Percentiles rank a stretch among this genome's conserved stretches.
These are phyloP conservation scores for Drosophila hamatofila DNA, from an alignment of 2,888 invertebrate genomes.

Conservation along the genomic window DNA sequence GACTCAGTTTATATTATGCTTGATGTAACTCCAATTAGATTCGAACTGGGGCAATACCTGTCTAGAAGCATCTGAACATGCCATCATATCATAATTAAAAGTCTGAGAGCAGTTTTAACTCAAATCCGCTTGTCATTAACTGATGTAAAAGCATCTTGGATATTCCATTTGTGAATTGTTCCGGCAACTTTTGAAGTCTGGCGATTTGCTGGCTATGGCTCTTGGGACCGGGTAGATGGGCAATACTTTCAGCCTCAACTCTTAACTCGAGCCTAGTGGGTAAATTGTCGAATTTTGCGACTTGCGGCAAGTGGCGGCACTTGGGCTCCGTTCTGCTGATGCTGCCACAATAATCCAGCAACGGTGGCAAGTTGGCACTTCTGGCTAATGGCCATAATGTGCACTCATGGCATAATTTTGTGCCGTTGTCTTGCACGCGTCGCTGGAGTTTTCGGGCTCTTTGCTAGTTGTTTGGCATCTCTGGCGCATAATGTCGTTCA, in stretches of 20 bases:
- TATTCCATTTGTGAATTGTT: conserved; percentile 2
- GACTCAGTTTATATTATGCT: neutral
- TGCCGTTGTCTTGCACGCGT: conserved; percentile 53
- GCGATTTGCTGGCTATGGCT: no score
- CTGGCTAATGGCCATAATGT: conserved; percentile 68
- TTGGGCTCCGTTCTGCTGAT: conserved; percentile 11
- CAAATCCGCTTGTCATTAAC: neutral
- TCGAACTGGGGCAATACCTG: neutral
- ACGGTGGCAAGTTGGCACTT: conserved; percentile 55
- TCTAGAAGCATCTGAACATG: neutral
- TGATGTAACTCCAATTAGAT: neutral
- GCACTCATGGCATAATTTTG: conserved; percentile 64
- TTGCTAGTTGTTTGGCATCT: conserved; percentile 45
- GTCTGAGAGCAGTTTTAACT: neutral
- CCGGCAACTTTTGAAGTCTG: neutral
- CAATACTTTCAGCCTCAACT: conserved; percentile 28
- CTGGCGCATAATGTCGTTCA: conserved; percentile 52
- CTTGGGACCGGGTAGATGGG: neutral
- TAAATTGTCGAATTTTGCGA: conserved; percentile 36
- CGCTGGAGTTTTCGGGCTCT: conserved; percentile 42
- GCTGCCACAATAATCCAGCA: conserved; percentile 47
- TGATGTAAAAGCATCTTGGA: neutral
- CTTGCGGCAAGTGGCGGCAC: conserved; percentile 21
- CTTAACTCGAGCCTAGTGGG: conserved; percentile 12
- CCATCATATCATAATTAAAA: neutral